Evolutionary conservation across 2,888 invertebrate genomes (phyloP).

Genomic region (Lymantria dispar): DNA sequence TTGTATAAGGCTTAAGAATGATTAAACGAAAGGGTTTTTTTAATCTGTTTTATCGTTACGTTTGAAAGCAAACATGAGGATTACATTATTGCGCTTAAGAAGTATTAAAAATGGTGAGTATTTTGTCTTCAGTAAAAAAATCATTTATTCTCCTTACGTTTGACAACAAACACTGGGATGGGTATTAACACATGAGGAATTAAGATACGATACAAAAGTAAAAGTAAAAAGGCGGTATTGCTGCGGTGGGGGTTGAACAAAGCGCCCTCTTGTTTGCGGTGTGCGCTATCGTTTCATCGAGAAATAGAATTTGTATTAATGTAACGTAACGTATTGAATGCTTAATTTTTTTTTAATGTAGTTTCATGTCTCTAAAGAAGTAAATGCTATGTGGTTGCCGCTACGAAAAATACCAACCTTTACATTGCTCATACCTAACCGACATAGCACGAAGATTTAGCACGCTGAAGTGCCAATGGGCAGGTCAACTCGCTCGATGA

Average conservation of each 20-base stretch:
- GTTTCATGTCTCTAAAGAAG: too few species aligned
- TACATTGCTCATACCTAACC: too few species aligned
- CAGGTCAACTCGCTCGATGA: too few species aligned
- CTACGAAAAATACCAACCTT: too few species aligned
- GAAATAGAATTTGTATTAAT: constrained; percentile 21
- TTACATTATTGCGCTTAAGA: not conserved
- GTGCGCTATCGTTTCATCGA: constrained; percentile 65
- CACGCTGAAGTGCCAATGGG: too few species aligned
- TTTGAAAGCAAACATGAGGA: too few species aligned
- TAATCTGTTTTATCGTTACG: too few species aligned
- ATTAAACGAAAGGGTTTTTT: too few species aligned
- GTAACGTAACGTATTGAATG: constrained; percentile 27
- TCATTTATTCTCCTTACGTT: constrained; percentile 2
- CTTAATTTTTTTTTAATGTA: not conserved
- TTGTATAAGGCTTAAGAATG: too few species aligned
- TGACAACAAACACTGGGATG: constrained; percentile 15
- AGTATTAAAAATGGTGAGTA: not conserved
- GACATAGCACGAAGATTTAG: too few species aligned
- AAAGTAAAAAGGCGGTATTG: constrained; percentile 55
- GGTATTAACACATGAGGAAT: constrained; percentile 60
- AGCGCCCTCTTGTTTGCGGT: constrained; percentile 72
- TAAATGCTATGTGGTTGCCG: too few species aligned
- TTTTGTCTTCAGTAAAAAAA: not conserved
- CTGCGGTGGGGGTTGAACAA: constrained; percentile 54
- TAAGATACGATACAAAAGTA: constrained; percentile 55